Evolutionary conservation across 2,888 invertebrate genomes (phyloP), one percentile per base, ranked within the genome.

Genomic region (Sinopyrophorus schimmeli): DNA sequence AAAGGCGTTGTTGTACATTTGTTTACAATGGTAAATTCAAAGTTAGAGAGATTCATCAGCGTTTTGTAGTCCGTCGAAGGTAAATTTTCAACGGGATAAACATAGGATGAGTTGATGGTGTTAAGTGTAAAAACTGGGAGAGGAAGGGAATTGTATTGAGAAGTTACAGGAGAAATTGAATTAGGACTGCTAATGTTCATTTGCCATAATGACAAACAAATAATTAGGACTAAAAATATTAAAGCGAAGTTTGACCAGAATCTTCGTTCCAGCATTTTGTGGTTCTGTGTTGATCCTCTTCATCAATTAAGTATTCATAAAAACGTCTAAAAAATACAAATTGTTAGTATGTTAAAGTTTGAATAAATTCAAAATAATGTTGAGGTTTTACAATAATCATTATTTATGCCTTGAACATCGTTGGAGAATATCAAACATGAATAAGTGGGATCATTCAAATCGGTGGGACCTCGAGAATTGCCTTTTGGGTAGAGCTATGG

Each of bases 31-130:
- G 74, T 71, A 66, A 86, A 87, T 9, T 74, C 69, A 65, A 88
- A 87, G 61, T 81, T 73, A 32, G 76, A 73, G 31, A 87, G 67
- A 66, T 84, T 79, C 26, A 83, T 79, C 40, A 84, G 69, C 26
- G 64, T 64, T n/a, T 62, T 58, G 48, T 67, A 70, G 57, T 75
- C 74, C 32, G 47, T 69, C 65, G 17, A 58, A 65, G 0, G 69
- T 70, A 42, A 60, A 9, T 38, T 10, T n/a, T 55, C 28, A 14
- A 51, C 23, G 5, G 63, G 63, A 49, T 63, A 58, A 9, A 39
- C 35, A 43, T 60, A 63, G 3, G 53, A 56, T 32, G 57, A 54
- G 47, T 62, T 61, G 34, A 54, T 47, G 1, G 60, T 53, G 35
- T 65, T 59, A 5, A 65, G 46, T n/a, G 54, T 58, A 48, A 62